phyloP scores from a whole-genome alignment of 2,888 invertebrate genomes.

The Epinotia ramella region DNA sequence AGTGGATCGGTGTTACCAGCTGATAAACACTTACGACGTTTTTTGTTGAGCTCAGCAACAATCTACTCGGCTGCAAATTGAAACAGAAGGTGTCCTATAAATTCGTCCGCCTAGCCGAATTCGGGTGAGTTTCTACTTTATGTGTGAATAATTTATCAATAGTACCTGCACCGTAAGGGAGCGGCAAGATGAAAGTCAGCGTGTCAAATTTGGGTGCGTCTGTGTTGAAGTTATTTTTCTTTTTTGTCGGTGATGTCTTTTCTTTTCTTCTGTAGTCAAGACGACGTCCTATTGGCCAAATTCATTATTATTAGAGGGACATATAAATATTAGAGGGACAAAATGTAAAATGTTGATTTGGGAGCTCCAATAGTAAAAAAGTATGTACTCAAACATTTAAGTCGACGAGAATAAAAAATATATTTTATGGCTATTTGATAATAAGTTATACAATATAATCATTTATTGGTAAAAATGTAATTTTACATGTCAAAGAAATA shows the following conservation, averaged over 20 bases:
- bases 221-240: not conserved
- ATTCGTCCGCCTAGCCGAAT: constrained; percentile 70
- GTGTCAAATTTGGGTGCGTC: constrained; percentile 17
- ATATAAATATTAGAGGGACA: no score
- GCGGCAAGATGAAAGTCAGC: constrained; percentile 32
- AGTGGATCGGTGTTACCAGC: not conserved
- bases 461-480: no score
- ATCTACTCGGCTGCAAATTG: constrained; percentile 74
- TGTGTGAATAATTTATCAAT: constrained; percentile 73
- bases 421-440: not conserved
- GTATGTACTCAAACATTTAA: no score
- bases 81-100: constrained; percentile 81
- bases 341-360: no score
- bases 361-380: no score
- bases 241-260: no score
- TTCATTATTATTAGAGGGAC: no score
- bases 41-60: constrained; percentile 47
- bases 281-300: no score
- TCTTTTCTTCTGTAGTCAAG: no score
- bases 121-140: constrained; percentile 62
- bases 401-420: no score
- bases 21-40: not conserved
- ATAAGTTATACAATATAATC: no score
- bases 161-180: constrained; percentile 32
- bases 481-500: no score